Evolutionary conservation across 92 coral and sea anemone genomes (phyloP).

Genomic region (Siderastrea radians): DNA sequence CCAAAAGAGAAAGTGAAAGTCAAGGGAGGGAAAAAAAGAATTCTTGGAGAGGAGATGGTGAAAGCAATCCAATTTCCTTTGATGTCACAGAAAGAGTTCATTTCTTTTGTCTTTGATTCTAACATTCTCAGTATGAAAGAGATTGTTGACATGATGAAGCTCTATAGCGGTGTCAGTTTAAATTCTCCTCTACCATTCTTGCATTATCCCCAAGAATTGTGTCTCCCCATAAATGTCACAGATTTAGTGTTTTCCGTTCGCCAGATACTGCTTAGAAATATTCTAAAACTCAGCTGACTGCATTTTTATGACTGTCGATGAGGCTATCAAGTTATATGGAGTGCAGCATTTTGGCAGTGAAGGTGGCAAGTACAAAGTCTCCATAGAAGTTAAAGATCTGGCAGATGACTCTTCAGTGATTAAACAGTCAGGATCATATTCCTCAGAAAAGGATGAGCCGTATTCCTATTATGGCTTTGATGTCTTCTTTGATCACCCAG

Average conservation of each 20-base stretch:
- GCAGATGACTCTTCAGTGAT: too few species aligned
- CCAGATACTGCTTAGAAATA: too few species aligned
- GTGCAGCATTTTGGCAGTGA: background rate
- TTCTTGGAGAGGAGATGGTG: slow-evolving; percentile 23
- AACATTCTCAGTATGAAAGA: background rate
- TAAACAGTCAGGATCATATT: background rate
- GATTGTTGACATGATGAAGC: background rate
- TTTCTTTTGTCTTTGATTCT: slow-evolving; percentile 11
- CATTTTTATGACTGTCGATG: background rate
- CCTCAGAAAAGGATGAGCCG: background rate
- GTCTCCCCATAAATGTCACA: too few species aligned
- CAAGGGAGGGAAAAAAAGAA: slow-evolving; percentile 18
- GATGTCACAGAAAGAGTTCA: background rate
- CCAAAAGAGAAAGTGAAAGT: background rate
- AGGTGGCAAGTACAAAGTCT: background rate
- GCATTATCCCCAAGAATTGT: too few species aligned
- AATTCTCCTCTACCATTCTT: background rate
- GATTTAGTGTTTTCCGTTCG: too few species aligned
- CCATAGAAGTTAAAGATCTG: background rate
- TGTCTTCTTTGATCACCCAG: background rate
- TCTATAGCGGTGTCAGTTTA: background rate
- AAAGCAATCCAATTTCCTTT: slow-evolving; percentile 24
- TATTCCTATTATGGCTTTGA: background rate
- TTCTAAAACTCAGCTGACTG: too few species aligned
- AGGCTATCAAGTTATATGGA: background rate